These are phyloP conservation scores for Potamarius usumacintae DNA, from an alignment of 2,113 vertebrate genomes.

Conservation along the genomic window DNA sequence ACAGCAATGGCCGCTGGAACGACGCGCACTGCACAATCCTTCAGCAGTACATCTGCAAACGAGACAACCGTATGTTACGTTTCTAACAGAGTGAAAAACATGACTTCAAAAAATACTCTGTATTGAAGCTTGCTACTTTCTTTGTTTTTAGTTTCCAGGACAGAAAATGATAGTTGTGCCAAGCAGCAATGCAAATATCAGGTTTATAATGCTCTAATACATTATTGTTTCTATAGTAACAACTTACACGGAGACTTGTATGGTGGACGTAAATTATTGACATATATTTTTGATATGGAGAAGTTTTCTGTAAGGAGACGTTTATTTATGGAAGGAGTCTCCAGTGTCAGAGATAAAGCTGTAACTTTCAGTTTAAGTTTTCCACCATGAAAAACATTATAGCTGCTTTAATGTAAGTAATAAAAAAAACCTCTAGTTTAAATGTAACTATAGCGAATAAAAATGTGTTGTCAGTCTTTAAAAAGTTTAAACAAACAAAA, in stretches of 20 bases:
- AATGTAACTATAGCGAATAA: too few relatives aligned
- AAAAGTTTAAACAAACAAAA: background rate
- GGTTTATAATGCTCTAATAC: background rate
- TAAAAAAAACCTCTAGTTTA: background rate
- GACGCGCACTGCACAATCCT: conserved; percentile 63
- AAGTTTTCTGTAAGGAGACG: background rate
- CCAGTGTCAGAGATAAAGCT: background rate
- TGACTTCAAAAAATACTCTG: background rate
- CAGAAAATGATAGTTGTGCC: background rate
- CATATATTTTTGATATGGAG: background rate
- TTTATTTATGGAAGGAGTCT: background rate
- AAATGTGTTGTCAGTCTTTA: background rate
- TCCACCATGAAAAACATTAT: background rate
- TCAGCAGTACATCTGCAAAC: conserved; percentile 73
- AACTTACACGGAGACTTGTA: background rate
- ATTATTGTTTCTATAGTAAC: background rate
- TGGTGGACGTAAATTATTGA: background rate
- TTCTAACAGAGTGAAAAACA: background rate
- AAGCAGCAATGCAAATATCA: background rate
- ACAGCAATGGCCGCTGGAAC: conserved; percentile 65
- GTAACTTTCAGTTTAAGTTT: background rate
- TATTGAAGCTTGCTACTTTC: background rate
- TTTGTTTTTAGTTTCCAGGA: background rate
- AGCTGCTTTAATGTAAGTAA: background rate
- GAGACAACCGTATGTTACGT: conserved; percentile 59